A percentile compares a stretch with the other conserved stretches of the same genome.
phyloP scores from a whole-genome alignment of 2,888 invertebrate genomes.

The Cosmopolites sordidus region DNA sequence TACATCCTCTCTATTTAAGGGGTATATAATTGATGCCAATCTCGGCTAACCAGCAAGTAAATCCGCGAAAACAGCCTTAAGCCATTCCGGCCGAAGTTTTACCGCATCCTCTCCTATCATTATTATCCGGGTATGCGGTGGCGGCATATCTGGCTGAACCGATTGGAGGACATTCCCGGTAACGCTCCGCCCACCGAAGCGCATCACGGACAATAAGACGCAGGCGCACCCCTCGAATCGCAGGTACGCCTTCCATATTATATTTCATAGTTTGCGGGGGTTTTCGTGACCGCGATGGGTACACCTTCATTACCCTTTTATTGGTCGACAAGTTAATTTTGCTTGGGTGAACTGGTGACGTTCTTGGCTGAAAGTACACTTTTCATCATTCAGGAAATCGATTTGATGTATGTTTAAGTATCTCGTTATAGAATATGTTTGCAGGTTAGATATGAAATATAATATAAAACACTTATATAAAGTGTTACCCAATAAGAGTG shows the following conservation, averaged over 20 bases:
- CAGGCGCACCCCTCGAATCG: slow-evolving; percentile 32
- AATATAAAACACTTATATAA: too few species aligned
- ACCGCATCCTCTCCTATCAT: slow-evolving; percentile 32
- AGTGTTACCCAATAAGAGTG: too few species aligned
- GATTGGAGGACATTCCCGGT: slow-evolving; percentile 39
- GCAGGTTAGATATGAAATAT: too few species aligned
- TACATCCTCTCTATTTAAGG: too few species aligned
- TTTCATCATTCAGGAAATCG: too few species aligned
- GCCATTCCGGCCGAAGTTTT: neutral
- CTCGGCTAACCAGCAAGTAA: too few species aligned
- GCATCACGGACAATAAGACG: slow-evolving; percentile 33
- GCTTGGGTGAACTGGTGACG: slow-evolving; percentile 25
- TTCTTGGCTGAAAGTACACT: too few species aligned
- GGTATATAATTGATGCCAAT: too few species aligned
- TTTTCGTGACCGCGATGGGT: slow-evolving; percentile 13
- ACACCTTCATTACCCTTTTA: slow-evolving; percentile 29
- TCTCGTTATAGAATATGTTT: too few species aligned
- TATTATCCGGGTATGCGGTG: slow-evolving; percentile 40
- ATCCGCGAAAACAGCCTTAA: neutral
- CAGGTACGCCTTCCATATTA: slow-evolving; percentile 40
- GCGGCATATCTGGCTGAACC: slow-evolving; percentile 36
- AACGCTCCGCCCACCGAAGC: slow-evolving; percentile 33
- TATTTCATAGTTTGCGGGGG: slow-evolving; percentile 36
- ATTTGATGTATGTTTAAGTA: too few species aligned
- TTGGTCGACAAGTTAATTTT: slow-evolving; percentile 30